These are phyloP conservation scores for Phalacrocorax carbo DNA, from an alignment of 2,113 vertebrate species.

Conservation along the genomic window DNA sequence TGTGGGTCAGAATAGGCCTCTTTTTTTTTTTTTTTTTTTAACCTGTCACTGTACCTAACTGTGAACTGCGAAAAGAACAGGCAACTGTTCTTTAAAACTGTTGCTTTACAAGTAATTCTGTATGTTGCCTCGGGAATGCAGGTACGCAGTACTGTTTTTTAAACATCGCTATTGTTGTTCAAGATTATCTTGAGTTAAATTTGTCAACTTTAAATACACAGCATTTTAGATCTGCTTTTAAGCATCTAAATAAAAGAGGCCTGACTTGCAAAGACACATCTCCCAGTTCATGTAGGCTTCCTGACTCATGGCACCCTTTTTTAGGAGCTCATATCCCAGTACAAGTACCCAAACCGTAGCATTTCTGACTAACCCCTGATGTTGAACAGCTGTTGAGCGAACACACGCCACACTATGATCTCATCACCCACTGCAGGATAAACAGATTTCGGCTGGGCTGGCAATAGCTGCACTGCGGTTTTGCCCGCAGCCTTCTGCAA, in stretches of 20 bases:
- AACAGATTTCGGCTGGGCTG: slow-evolving; percentile 38
- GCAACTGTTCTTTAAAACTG: background rate
- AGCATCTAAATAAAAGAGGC: background rate
- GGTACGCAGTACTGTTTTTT: background rate
- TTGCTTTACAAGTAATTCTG: background rate
- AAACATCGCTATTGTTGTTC: background rate
- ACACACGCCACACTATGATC: slow-evolving; percentile 38
- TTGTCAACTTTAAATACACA: background rate
- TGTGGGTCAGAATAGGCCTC: background rate
- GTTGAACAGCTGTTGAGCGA: slow-evolving; percentile 49
- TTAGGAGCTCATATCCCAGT: background rate
- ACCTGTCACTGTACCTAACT: background rate
- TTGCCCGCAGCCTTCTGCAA: slow-evolving; percentile 24
- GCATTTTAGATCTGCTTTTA: background rate
- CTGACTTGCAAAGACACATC: background rate
- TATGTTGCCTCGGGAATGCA: background rate
- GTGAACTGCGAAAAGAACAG: background rate
- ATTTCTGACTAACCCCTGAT: slow-evolving; percentile 37
- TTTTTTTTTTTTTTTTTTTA: background rate
- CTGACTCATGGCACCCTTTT: background rate
- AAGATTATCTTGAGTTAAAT: background rate
- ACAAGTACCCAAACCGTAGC: background rate
- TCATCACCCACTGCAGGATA: slow-evolving; percentile 50
- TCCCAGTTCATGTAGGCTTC: background rate
- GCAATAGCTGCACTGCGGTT: slow-evolving; percentile 18